phyloP scores from a whole-genome alignment of 37 sponge, comb jelly and placozoan species.

The Halichondria panicea region DNA sequence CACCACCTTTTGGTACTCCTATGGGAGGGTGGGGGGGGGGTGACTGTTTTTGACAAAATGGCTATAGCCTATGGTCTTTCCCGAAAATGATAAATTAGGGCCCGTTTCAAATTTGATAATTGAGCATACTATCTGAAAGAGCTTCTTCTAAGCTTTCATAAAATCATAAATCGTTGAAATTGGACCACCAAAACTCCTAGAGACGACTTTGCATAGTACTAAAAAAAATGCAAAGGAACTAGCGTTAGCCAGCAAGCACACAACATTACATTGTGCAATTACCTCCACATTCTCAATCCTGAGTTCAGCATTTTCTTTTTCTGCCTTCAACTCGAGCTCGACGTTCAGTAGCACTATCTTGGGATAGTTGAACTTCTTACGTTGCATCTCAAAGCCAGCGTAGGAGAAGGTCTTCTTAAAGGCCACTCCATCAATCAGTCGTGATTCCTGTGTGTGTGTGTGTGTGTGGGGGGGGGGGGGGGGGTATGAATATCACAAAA shows the following conservation, averaged over 20 bases:
- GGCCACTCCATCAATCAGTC: slow-evolving; percentile 91
- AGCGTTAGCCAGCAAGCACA: neutral
- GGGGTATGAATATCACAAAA: neutral
- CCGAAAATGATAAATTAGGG: too few relatives aligned
- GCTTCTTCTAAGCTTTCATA: too few relatives aligned
- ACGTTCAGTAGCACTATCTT: slow-evolving; percentile 93
- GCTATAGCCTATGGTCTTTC: neutral
- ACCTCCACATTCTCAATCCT: slow-evolving; percentile 97
- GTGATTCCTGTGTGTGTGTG: slow-evolving; percentile 71
- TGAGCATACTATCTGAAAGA: too few relatives aligned
- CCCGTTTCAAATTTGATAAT: too few relatives aligned
- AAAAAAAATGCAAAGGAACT: neutral
- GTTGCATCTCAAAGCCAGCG: slow-evolving; percentile 99
- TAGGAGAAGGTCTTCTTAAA: slow-evolving; percentile 99
- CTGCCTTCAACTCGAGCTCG: slow-evolving; percentile 97
- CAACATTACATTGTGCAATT: neutral
- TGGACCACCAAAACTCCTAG: too few relatives aligned
- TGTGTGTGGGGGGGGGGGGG: neutral
- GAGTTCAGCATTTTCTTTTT: slow-evolving; percentile 95
- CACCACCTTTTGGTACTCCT: slow-evolving; percentile 97
- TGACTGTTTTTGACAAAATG: too few relatives aligned
- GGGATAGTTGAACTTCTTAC: slow-evolving; percentile 87
- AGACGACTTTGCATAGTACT: neutral
- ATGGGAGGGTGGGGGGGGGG: neutral
- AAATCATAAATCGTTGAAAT: too few relatives aligned